Evolutionary conservation across 2,888 invertebrate genomes (phyloP), one percentile per base, ranked within the genome.

Genomic region (Myathropa florea): DNA sequence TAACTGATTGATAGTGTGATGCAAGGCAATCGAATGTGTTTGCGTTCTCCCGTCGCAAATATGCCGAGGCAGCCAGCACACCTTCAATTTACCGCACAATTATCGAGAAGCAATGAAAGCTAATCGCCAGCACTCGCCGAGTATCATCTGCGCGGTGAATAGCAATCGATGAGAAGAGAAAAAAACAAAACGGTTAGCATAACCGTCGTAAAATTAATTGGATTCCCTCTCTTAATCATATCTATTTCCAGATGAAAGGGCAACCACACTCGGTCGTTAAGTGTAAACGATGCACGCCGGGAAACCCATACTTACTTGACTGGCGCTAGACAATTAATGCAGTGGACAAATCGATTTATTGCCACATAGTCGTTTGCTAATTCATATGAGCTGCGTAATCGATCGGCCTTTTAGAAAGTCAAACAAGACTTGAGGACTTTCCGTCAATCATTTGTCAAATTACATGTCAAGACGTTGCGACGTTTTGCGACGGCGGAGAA

Each of bases 181-280:
- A n/a, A 46, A 46, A 18, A n/a, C n/a, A n/a, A 18, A n/a, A 7
- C 46, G 46, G 18, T 46, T 46, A 46, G 46, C 46, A 46, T 46
- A 46, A 46, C 18, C 46, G 46, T 46, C 46, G 46, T 46, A n/a
- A 46, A 46, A 46, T 46, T 46, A 46, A 46, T 46, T 46, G 46
- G 46, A 46, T 46, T 46, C 46, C 46, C 46, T 46, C 46, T 46
- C 46, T 46, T 46, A 65, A 39, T 65, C 65, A 65, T 46, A 46
- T 18, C n/a, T 65, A n/a, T 53, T 26, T 12, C 46, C 46, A 53
- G 46, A 26, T 46, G 39, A 65, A 65, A 65, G 65, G 65, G 39
- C 39, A 65, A 46, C 65, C 39, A 65, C 39, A 65, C 46, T 65
- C 53, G 46, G 46, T 46, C 46, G 46, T 46, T 46, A 46, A 46